phyloP scores from a whole-genome alignment of 30 jellyfish, hydroid and myxozoan genomes.

The Pseudorhiza aurosa region DNA sequence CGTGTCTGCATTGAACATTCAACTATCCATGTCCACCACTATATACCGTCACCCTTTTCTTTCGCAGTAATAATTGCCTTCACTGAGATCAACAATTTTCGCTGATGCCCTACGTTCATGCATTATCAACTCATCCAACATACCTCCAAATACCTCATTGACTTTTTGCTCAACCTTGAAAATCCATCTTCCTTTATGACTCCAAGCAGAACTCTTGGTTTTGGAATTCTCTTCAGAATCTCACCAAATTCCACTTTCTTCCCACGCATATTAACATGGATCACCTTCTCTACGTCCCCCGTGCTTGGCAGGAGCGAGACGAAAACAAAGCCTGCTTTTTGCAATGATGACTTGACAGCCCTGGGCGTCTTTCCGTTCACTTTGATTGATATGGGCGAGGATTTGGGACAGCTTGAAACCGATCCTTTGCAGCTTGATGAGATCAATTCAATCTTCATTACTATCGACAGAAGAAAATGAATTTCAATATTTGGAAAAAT shows the following conservation, averaged over 20 bases:
- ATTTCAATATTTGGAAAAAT: background rate
- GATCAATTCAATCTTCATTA: background rate
- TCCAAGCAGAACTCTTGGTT: conserved; percentile 9
- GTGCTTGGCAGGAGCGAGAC: background rate
- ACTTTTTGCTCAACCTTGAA: background rate
- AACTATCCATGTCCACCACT: too few species aligned
- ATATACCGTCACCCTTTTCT: too few species aligned
- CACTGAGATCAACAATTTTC: too few species aligned
- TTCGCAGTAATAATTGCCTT: too few species aligned
- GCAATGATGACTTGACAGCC: background rate
- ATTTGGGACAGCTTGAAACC: background rate
- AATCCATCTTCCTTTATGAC: conserved; percentile 15
- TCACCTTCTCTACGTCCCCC: background rate
- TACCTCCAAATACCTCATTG: conserved; percentile 14
- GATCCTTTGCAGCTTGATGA: conserved; percentile 9
- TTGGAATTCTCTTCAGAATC: background rate
- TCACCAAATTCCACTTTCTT: background rate
- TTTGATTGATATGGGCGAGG: background rate
- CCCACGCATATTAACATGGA: conserved; percentile 1
- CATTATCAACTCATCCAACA: too few species aligned
- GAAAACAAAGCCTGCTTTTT: conserved; percentile 8
- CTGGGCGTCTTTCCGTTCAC: background rate
- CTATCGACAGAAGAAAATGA: background rate
- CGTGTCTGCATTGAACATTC: too few species aligned
- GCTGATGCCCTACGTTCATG: too few species aligned